Conservation (phyloP, 2,888 invertebrate genomes). For the Drosophila buzzatii region DNA sequence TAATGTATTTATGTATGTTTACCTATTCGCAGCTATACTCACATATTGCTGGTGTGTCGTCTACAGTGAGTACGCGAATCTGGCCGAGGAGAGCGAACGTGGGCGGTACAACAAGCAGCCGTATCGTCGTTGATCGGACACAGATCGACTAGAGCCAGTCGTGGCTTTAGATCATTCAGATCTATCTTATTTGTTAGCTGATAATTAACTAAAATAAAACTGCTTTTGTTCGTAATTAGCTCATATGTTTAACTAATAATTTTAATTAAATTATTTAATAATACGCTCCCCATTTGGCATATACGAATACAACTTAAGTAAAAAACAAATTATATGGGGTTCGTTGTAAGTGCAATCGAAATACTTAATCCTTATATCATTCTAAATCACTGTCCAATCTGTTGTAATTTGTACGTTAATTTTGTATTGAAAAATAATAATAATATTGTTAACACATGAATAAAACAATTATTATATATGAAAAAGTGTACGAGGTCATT, state of each 20-base stretch:
- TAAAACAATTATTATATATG: constrained; percentile 38
- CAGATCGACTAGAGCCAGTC: constrained; percentile 8
- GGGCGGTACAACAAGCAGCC: constrained; percentile 92
- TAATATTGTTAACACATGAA: constrained; percentile 57
- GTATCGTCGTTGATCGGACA: constrained; percentile 85
- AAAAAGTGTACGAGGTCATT: constrained; percentile 32
- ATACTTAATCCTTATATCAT: constrained; percentile 64
- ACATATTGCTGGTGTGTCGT: constrained; percentile 94
- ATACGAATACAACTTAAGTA: constrained; percentile 32
- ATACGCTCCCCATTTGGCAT: constrained; percentile 27
- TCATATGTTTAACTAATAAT: constrained; percentile 69
- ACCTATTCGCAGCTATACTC: constrained; percentile 88
- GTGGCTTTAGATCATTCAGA: constrained; percentile 22
- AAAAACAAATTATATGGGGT: constrained; percentile 41
- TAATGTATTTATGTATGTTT: background rate
- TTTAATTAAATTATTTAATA: constrained; percentile 65
- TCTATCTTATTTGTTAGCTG: constrained; percentile 48
- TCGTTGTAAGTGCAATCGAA: constrained; percentile 65
- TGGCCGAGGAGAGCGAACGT: constrained; percentile 89
- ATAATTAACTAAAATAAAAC: constrained; percentile 41
- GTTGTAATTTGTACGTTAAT: constrained; percentile 61
- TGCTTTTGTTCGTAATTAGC: constrained; percentile 64
- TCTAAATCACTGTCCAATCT: constrained; percentile 47
- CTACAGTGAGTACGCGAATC: constrained; percentile 92
- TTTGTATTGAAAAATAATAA: constrained; percentile 40